Evolutionary conservation across 2,888 invertebrate species (phyloP).

Genomic region (Noctua comes): DNA sequence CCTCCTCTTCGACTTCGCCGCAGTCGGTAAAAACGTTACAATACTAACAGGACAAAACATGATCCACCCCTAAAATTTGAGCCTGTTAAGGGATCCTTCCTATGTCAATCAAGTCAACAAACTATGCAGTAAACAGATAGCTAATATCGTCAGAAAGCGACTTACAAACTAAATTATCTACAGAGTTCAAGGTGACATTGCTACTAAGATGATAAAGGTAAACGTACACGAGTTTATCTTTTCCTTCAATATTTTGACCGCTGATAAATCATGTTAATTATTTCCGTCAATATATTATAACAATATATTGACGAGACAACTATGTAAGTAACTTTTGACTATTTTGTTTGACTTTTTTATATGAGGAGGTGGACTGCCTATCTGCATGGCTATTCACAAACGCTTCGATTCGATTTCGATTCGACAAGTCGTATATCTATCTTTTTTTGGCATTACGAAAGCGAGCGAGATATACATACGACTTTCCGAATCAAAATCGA

Average conservation of each 20-base stretch:
- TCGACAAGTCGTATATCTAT: no score
- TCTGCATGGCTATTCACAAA: neutral
- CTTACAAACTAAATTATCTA: slow-evolving; percentile 33
- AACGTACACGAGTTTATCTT: slow-evolving; percentile 17
- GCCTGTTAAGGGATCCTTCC: slow-evolving; percentile 11
- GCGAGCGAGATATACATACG: no score
- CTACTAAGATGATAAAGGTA: slow-evolving; percentile 40
- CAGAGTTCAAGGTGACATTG: slow-evolving; percentile 57
- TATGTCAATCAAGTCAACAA: slow-evolving; percentile 48
- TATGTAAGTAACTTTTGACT: neutral
- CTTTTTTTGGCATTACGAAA: no score
- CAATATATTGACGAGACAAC: no score
- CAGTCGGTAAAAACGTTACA: neutral
- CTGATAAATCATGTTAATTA: slow-evolving; percentile 15
- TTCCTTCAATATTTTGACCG: slow-evolving; percentile 26
- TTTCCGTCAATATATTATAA: slow-evolving; percentile 42
- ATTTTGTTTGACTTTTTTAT: neutral
- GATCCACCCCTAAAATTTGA: neutral
- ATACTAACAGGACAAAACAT: neutral
- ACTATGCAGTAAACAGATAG: slow-evolving; percentile 57
- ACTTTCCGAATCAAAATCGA: no score
- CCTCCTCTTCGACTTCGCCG: no score
- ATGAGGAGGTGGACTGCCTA: neutral
- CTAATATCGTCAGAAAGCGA: slow-evolving; percentile 23
- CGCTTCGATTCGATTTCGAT: no score